A percentile compares a stretch with the other conserved stretches of the same genome.
phyloP scores from a whole-genome alignment of 2,888 invertebrate species.

The Heliconius hortense region DNA sequence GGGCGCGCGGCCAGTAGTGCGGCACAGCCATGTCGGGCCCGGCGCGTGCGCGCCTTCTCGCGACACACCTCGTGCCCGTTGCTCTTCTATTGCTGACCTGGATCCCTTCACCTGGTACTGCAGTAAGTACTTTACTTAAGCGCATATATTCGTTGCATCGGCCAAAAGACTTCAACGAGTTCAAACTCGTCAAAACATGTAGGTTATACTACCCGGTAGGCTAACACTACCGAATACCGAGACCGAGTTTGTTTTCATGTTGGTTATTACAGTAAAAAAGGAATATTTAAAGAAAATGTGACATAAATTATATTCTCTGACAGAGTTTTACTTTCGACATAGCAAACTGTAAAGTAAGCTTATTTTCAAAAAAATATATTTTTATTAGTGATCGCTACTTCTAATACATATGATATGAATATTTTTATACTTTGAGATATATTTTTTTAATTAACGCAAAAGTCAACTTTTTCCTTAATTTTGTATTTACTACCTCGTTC shows the following conservation, averaged over 20 bases:
- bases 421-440: not conserved
- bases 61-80: constrained; percentile 66
- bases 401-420: not conserved
- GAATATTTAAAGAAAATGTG: not conserved
- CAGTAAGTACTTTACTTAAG: constrained; percentile 61
- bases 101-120: constrained; percentile 58
- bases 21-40: constrained; percentile 80
- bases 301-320: not conserved
- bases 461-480: not conserved
- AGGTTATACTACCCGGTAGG: constrained; percentile 6
- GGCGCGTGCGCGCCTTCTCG: constrained; percentile 74
- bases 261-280: not conserved
- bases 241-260: not conserved
- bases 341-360: not conserved
- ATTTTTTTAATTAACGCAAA: not conserved
- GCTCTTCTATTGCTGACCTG: constrained; percentile 62
- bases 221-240: not conserved
- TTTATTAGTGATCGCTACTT: no score
- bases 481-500: not conserved
- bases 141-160: constrained; percentile 26
- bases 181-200: constrained; percentile 10
- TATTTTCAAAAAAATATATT: not conserved
- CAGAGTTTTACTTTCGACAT: not conserved
- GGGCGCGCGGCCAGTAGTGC: constrained; percentile 76
- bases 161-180: constrained; percentile 59